Evolutionary conservation across 2,888 invertebrate species (phyloP), one percentile per base, ranked within the genome.

Genomic region (Cistogaster globosa): DNA sequence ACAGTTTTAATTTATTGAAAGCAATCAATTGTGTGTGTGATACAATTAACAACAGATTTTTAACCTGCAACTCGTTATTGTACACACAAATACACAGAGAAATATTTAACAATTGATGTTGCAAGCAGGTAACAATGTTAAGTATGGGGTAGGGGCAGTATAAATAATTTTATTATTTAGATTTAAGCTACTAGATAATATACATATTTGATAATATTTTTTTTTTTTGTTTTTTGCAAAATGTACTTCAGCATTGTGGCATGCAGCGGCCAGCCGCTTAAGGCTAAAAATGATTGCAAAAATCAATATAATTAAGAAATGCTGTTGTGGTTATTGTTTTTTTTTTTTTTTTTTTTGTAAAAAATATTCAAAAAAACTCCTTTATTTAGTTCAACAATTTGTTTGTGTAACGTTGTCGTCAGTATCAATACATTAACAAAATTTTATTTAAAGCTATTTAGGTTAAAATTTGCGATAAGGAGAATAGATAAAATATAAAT

Each of bases 231-330:
- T n/a, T n/a, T 53, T 58, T 48, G 16, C 60, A 11, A 14, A 53
- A 45, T 63, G 62, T 63, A 22, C 26, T 14, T 60, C 11, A n/a
- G 14, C 32, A 36, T 36, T 68, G 62, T 77, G 74, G 74, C 69
- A 82, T 78, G 75, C 82, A 65, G 74, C 78, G 75, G 67, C 67
- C 42, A 12, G 32, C 32, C 78, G 75, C 85, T 83, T 78, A 83
- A 75, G 85, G 85, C 85, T 79, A 72, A 85, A 82, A 63, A 71
- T 83, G 75, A 75, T 82, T 85, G 82, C 85, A 62, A 58, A 85
- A 85, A 82, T 85, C 78, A 85, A 85, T 85, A 79, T 83, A 82
- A 82, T 82, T 85, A 82, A 71, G 67, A 67, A 83, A 78, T 75
- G 65, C 53, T 74, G 68, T 72, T 72, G 16, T 11, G 9, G 22